Conservation (phyloP, 2,888 invertebrate species). For the Acleris holmiana region DNA sequence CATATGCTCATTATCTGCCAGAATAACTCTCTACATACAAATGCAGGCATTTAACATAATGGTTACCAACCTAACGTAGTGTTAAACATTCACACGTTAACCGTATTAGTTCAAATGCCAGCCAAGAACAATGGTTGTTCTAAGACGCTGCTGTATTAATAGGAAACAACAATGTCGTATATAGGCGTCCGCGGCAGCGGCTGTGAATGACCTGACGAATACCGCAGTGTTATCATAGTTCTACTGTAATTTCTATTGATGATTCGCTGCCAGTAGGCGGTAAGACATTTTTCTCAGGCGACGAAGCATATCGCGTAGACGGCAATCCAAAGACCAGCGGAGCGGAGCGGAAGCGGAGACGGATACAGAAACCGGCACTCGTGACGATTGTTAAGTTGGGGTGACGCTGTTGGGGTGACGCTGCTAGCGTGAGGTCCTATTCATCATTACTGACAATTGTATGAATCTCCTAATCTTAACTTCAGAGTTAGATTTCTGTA, state of each 20-base stretch:
- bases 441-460: not conserved
- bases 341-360: conserved; percentile 54
- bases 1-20: no score
- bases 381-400: not conserved
- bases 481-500: no score
- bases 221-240: conserved; percentile 43
- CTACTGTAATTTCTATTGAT: conserved; percentile 51
- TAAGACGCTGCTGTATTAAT: conserved; percentile 19
- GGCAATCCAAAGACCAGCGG: conserved; percentile 30
- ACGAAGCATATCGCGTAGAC: conserved; percentile 66
- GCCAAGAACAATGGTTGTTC: conserved; percentile 24
- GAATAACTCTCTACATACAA: not conserved
- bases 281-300: conserved; percentile 77
- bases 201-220: conserved; percentile 54
- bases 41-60: not conserved
- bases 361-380: conserved; percentile 34
- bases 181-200: conserved; percentile 40
- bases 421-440: not conserved
- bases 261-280: conserved; percentile 38
- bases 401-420: not conserved
- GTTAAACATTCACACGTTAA: conserved; percentile 25
- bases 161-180: conserved; percentile 24
- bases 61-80: conserved; percentile 1
- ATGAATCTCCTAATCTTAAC: no score
- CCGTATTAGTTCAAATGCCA: conserved; percentile 24